Base-by-base conservation (phyloP, 2,888 invertebrate genomes). In the Patella caerulea region DNA sequence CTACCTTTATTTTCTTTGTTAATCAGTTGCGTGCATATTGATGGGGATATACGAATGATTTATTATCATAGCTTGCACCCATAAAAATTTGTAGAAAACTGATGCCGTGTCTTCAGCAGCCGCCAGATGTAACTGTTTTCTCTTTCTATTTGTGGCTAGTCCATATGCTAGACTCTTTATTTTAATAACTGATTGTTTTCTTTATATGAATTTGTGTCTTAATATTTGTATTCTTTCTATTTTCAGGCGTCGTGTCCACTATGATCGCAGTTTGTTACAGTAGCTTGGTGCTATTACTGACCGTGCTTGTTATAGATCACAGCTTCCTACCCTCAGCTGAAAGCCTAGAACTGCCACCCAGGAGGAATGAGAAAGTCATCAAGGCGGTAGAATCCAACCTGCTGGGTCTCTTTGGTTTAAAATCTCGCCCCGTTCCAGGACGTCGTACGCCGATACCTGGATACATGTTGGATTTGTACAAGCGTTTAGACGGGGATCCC, bases 401-500 rank as follows among this genome's bases (percentile, higher is more conserved):
- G 45, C 92, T 96, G 90, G 93, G 94, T 88, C 90, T 94, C 92
- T 93, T 94, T 86, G 94, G 94, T 70, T 92, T 94, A 85, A 91
- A 92, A 81, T 92, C 91, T 81, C 92, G 94, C 92, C 95, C 93
- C 82, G 92, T 91, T 90, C 92, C 93, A 59, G 84, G 84, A 45
- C 81, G 84, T 59, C 86, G 94, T 86, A 92, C 93, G 78, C 92
- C 93, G 75, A 94, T 97, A 90, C 97, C 97, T 81, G 94, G 95
- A 88, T 95, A 95, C 86, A 94, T 97, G 94, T 94, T 95, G 91
- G 94, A 95, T 90, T 93, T 97, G 82, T 97, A 97, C 93, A 92
- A 93, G 82, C 93, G 93, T 86, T 95, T 95, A 85, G 94, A 93
- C 92, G 94, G 93, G 89, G 94, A 93, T 87, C 94, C 94, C 84